Evolutionary conservation across 2,888 invertebrate species (phyloP).

Genomic region (Philhelius pedissequus): DNA sequence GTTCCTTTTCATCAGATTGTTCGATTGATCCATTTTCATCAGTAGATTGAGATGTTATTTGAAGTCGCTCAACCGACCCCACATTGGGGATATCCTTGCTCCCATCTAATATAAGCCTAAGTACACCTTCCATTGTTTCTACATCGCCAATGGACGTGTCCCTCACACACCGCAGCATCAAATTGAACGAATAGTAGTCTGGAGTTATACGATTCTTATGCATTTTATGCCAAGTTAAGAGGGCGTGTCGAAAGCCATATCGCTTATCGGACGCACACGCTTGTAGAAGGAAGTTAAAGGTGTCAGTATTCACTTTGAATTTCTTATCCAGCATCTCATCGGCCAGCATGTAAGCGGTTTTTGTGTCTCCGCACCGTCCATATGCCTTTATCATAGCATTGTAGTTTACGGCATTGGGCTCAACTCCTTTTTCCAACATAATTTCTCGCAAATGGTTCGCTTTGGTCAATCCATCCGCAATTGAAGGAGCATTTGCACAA

Average conservation of each 20-base stretch:
- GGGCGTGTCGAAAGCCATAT: constrained; percentile 88
- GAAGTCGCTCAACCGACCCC: neutral
- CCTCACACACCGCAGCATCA: constrained; percentile 87
- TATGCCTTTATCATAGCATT: constrained; percentile 96
- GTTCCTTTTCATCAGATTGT: neutral
- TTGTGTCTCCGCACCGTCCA: constrained; percentile 88
- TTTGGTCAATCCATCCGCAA: constrained; percentile 84
- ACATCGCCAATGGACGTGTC: constrained; percentile 89
- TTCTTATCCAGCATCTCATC: constrained; percentile 89
- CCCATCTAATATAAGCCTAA: constrained; percentile 75
- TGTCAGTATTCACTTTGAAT: constrained; percentile 83
- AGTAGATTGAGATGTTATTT: constrained; percentile 13
- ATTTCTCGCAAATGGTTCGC: constrained; percentile 84
- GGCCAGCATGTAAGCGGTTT: constrained; percentile 88
- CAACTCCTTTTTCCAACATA: constrained; percentile 85
- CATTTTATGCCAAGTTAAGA: constrained; percentile 94
- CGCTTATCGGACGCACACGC: constrained; percentile 89
- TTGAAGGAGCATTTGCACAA: constrained; percentile 89
- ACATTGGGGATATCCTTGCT: neutral
- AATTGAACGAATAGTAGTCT: constrained; percentile 87
- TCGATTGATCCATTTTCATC: neutral
- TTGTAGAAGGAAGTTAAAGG: constrained; percentile 89
- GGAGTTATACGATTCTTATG: constrained; percentile 83
- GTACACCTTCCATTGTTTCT: constrained; percentile 81
- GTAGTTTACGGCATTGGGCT: constrained; percentile 88